These are phyloP conservation scores for Xenopus petersii DNA, from an alignment of 2,797 vertebrate genomes.

Conservation along the genomic window DNA sequence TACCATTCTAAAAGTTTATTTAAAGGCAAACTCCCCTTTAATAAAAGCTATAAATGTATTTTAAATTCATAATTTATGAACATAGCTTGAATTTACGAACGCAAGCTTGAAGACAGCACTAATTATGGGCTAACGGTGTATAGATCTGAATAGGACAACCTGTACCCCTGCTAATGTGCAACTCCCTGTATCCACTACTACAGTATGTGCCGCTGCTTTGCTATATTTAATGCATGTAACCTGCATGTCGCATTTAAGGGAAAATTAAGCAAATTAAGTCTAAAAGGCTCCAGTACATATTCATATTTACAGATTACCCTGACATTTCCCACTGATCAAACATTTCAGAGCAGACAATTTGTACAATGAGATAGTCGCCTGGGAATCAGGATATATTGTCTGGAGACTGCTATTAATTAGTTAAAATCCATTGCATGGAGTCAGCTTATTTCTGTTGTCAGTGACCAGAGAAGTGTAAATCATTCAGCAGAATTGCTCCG, in stretches of 20 bases:
- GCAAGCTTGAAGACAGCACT: no score
- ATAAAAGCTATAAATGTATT: no score
- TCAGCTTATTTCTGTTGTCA: not conserved
- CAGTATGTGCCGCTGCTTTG: no score
- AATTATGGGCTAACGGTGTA: no score
- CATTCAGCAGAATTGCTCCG: not conserved
- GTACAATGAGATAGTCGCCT: not conserved
- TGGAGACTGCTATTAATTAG: not conserved
- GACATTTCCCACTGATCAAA: not conserved
- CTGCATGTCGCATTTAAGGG: not conserved
- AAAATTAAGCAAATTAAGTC: not conserved
- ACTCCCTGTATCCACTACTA: no score
- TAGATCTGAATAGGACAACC: no score
- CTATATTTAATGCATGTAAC: not conserved
- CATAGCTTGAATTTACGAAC: no score
- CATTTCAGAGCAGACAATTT: not conserved
- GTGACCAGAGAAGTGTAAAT: not conserved
- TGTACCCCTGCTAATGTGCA: no score
- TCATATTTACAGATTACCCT: not conserved
- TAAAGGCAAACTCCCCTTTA: no score
- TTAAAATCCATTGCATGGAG: not conserved
- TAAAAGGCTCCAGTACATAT: not conserved
- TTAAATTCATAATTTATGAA: no score
- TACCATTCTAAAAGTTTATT: no score
- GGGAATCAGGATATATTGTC: not conserved